These are phyloP conservation scores for Ammospiza nelsoni DNA, from an alignment of 2,113 vertebrate species.

Conservation along the genomic window DNA sequence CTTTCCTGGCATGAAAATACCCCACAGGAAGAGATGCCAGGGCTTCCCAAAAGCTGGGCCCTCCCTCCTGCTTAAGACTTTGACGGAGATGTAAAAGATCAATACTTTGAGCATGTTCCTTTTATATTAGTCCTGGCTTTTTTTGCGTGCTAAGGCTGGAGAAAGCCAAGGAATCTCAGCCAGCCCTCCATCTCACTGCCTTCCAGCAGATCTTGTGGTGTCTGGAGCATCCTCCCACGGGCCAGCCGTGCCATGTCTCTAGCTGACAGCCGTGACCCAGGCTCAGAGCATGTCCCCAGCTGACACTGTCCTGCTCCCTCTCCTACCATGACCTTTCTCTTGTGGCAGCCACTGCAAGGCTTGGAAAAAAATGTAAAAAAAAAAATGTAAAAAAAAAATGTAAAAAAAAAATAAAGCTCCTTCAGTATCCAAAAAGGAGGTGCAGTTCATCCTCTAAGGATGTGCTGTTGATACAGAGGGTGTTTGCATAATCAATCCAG, in stretches of 20 bases:
- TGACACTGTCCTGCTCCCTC: neutral
- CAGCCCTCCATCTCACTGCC: neutral
- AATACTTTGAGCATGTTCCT: neutral
- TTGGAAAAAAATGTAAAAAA: neutral
- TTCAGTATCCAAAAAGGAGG: neutral
- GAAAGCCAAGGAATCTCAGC: neutral
- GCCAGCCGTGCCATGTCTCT: neutral
- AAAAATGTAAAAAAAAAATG: neutral
- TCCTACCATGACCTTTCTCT: neutral
- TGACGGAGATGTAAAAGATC: neutral
- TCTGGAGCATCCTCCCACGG: neutral
- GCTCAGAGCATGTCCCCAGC: neutral
- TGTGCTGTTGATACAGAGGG: neutral
- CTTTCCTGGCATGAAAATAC: neutral
- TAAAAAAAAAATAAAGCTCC: neutral
- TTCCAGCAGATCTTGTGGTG: neutral
- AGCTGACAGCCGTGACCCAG: neutral
- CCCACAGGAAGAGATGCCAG: neutral
- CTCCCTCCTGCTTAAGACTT: neutral
- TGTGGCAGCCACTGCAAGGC: neutral
- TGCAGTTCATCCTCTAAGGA: neutral
- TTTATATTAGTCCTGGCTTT: neutral
- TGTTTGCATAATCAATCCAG: neutral
- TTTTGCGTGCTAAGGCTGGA: neutral
- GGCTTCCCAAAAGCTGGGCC: neutral